Evolutionary conservation across 2,888 invertebrate genomes (phyloP), one percentile per base, ranked within the genome.

Genomic region (Cacoxenus indagator): DNA sequence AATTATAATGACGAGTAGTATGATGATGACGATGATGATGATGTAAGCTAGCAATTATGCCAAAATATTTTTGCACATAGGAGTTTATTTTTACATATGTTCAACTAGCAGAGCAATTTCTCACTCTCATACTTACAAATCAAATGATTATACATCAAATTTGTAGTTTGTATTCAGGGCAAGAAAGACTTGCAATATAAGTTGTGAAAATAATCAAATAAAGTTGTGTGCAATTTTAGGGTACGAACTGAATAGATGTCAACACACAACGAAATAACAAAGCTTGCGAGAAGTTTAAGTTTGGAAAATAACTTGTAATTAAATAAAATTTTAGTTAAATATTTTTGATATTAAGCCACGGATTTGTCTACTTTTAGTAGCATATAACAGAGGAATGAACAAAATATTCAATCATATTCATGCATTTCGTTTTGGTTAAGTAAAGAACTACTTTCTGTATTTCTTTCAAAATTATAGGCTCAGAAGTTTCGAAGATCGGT

Each of bases 1-100:
- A 14, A 2, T 14, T 8, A 37, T 14, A 37, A 37, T 37, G 37
- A 37, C n/a, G n/a, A n/a, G n/a, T n/a, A n/a, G n/a, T n/a, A n/a
- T 37, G 37, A 37, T 37, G 37, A 37, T 37, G 14, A 37, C 5
- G 14, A 4, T 11, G 37, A 37, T 4, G 37, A 37, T 37, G 55
- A 55, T 55, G 55, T 55, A 55, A 55, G 24, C 55, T 27, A 27
- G 17, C 55, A 55, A 55, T 55, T 55, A 55, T 55, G 55, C 55
- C 55, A 55, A 55, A 55, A 55, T 55, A 55, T 55, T 55, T 55
- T 55, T 14, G 14, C 55, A 26, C 26, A 27, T 9, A 26, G 24
- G 55, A 24, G n/a, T 55, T 4, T n/a, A 26, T 55, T 14, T 14
- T 8, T 24, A 55, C 26, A 54, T 54, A 31, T 31, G 4, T 31